A percentile compares a stretch with the other conserved stretches of the same genome.
Evolutionary conservation across 2,113 vertebrate species (phyloP).

Genomic region (Fulmarus glacialis): DNA sequence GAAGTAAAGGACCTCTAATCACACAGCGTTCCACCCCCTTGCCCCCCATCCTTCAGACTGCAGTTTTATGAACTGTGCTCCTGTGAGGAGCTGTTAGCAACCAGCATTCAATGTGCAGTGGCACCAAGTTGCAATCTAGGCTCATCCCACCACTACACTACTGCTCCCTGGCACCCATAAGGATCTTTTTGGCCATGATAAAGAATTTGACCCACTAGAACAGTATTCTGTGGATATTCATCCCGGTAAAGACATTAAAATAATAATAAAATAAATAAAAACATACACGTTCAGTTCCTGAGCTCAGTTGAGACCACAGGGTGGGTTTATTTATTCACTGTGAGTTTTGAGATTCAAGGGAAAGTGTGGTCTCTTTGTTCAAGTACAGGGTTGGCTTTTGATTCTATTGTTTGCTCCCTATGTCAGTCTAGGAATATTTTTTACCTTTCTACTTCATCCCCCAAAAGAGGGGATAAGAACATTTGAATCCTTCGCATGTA

Average conservation of each 20-base stretch:
- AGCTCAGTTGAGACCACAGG: background rate
- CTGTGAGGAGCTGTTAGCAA: background rate
- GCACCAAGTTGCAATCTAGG: background rate
- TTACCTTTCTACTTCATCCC: background rate
- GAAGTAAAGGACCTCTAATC: background rate
- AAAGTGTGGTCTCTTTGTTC: background rate
- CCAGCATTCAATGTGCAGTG: background rate
- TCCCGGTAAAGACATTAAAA: background rate
- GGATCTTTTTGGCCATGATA: background rate
- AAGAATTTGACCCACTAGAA: background rate
- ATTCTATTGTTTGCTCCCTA: background rate
- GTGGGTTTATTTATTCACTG: background rate
- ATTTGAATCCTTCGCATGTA: background rate
- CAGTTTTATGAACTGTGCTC: background rate
- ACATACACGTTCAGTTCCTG: background rate
- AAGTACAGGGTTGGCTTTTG: background rate
- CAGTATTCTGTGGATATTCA: background rate
- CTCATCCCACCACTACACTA: background rate
- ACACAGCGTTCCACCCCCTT: background rate
- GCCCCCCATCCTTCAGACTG: background rate
- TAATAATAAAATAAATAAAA: background rate
- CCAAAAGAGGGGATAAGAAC: background rate
- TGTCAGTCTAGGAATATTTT: background rate
- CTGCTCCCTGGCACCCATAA: background rate
- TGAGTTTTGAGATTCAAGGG: background rate